Evolutionary conservation across 1,140 invertebrate genomes (phyloP), one percentile per base, ranked within the genome.

Genomic region (Oreohelix idahoensis): DNA sequence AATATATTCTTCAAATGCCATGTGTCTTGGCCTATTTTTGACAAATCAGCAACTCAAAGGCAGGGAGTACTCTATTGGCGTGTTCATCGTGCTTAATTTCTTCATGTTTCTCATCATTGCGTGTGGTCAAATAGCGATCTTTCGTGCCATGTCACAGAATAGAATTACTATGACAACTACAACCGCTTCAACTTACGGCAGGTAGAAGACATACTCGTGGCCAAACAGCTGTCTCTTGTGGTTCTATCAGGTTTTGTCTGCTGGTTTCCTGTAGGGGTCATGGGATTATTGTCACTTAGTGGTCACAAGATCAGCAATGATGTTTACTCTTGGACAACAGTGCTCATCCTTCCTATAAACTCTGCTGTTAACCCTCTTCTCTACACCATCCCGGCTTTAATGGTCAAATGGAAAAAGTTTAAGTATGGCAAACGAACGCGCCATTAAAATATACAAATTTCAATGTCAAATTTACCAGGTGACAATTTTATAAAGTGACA

Each of bases 11-110:
- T 78, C 83, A 20, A 85, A 85, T 17, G 85, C 84, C 17, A 82
- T 89, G 29, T 89, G 88, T 73, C 58, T 89, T 10, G 85, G 84
- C 23, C 69, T 89, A 32, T 87, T 87, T 49, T 79, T 89, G 20
- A 81, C 85, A 23, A 53, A 63, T 11, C 63, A 87, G 10, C 79
- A 73, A 13, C 29, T 63, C 20, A 39, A 76, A 20, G 88, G 86
- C 11, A 85, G 85, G 79, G 80, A 85, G 75, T 89, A 85, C 70
- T 82, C 85, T 51, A 58, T 79, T 42, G 81, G 78, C 23, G 38
- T 89, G 2, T 88, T 89, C 53, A 83, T 88, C 36, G 58, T 86
- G 11, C 74, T 85, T 38, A 89, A 89, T 35, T 85, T 86, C 35
- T 0, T 88, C 0, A 58, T 82, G 15, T 87, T 89, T 71, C 45